Percentiles rank a stretch among this genome's conserved stretches.
These are phyloP conservation scores for Pseudachorutes palmiensis DNA, from an alignment of 1,140 invertebrate genomes.

Conservation along the genomic window DNA sequence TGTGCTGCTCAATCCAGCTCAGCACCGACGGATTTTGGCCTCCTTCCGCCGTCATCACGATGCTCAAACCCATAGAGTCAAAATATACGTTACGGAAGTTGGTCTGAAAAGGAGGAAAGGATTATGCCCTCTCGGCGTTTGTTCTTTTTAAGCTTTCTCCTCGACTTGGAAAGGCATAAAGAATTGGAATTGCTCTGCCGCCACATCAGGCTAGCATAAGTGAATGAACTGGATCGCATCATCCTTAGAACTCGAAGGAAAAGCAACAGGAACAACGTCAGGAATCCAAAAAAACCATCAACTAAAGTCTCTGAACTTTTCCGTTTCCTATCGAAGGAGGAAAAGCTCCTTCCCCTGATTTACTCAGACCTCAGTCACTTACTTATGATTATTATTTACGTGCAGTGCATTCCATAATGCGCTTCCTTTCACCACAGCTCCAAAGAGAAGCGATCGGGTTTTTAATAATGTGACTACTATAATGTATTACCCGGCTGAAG, in stretches of 20 bases:
- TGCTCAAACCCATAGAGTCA: neutral
- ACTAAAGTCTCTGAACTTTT: neutral
- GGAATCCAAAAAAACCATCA: neutral
- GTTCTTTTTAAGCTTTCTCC: constrained; percentile 1
- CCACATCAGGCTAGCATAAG: neutral
- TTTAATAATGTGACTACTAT: neutral
- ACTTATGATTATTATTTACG: constrained; percentile 6
- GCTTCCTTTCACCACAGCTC: neutral
- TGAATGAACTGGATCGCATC: constrained; percentile 6
- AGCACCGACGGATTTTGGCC: no score
- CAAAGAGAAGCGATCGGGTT: neutral
- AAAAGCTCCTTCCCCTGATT: neutral
- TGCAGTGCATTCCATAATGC: neutral
- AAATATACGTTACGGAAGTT: neutral
- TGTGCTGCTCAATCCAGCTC: no score
- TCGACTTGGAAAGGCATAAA: neutral
- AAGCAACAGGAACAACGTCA: no score
- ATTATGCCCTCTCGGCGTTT: no score
- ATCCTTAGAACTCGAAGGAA: neutral
- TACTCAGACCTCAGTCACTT: neutral
- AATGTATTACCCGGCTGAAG: neutral
- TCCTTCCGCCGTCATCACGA: neutral
- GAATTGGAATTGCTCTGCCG: constrained; percentile 7
- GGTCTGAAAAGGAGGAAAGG: neutral
- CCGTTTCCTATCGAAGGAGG: neutral